Conservation (phyloP, 2,888 invertebrate genomes). For the Pammene aurita region DNA sequence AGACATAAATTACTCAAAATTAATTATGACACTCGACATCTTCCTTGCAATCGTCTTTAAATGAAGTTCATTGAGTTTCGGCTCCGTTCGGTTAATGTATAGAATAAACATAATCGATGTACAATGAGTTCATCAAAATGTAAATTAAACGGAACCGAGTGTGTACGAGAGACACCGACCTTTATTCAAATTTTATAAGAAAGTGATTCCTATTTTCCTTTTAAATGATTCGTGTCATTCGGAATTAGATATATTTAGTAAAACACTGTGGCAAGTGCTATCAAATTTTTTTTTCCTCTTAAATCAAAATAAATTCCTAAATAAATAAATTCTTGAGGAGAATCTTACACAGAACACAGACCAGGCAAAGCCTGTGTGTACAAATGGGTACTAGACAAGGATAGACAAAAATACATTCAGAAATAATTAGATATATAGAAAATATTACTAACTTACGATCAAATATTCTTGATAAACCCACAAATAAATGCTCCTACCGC, state of each 20-base stretch:
- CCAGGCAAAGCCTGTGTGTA: no score
- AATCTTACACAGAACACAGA: no score
- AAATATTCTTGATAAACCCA: no score
- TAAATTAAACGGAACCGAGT: not conserved
- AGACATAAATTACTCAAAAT: not conserved
- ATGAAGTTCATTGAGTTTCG: conserved; percentile 5
- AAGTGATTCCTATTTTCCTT: not conserved
- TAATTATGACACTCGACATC: not conserved
- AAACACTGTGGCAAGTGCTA: no score
- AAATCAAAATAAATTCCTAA: no score
- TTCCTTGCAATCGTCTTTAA: not conserved
- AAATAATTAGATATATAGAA: no score
- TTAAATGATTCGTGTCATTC: not conserved
- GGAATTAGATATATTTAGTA: not conserved
- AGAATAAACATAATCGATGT: conserved; percentile 16
- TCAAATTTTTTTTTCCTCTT: no score
- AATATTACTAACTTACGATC: no score
- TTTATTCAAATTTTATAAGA: not conserved
- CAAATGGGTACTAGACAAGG: no score
- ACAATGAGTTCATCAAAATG: conserved; percentile 12
- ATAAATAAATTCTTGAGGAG: no score
- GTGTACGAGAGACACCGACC: not conserved
- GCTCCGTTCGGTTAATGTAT: conserved; percentile 4
- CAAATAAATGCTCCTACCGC: no score
- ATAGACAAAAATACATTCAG: no score